Percentiles rank a stretch among this genome's conserved stretches.
Conservation (phyloP, 53 echinoderm and acorn worm species). For the Henricia sp. region DNA sequence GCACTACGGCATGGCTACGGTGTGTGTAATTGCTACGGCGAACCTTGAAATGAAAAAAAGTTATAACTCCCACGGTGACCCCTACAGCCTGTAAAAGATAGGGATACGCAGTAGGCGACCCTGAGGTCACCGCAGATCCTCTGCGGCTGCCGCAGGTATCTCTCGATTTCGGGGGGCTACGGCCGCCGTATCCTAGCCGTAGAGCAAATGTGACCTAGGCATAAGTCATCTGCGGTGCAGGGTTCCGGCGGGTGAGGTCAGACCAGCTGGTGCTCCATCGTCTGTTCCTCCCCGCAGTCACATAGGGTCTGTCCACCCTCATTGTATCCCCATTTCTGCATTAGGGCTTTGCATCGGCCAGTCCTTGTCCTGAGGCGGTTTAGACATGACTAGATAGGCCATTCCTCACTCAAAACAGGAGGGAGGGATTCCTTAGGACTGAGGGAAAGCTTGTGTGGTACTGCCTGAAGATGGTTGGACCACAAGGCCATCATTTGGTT, state of each 20-base stretch:
- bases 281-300: constrained; percentile 1
- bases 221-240: too few relatives aligned
- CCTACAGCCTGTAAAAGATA: too few relatives aligned
- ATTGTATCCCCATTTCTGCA: constrained; percentile 29
- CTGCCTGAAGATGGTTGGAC: constrained; percentile 2
- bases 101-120: too few relatives aligned
- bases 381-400: constrained; percentile 24
- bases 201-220: too few relatives aligned
- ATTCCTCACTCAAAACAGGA: constrained; percentile 5
- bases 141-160: too few relatives aligned
- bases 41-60: too few relatives aligned
- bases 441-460: not conserved
- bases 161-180: too few relatives aligned
- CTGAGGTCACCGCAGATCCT: too few relatives aligned
- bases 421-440: not conserved
- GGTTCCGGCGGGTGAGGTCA: not conserved
- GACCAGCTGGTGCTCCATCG: constrained; percentile 2
- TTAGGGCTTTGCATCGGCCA: constrained; percentile 21
- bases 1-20: too few relatives aligned
- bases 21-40: too few relatives aligned
- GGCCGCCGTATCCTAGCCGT: too few relatives aligned
- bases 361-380: constrained; percentile 42
- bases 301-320: not conserved
- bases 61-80: too few relatives aligned
- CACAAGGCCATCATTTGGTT: not conserved